A percentile compares a stretch with the other conserved stretches of the same genome.
phyloP scores from a whole-genome alignment of 1,140 invertebrate genomes.

The Pseudoatta argentina region DNA sequence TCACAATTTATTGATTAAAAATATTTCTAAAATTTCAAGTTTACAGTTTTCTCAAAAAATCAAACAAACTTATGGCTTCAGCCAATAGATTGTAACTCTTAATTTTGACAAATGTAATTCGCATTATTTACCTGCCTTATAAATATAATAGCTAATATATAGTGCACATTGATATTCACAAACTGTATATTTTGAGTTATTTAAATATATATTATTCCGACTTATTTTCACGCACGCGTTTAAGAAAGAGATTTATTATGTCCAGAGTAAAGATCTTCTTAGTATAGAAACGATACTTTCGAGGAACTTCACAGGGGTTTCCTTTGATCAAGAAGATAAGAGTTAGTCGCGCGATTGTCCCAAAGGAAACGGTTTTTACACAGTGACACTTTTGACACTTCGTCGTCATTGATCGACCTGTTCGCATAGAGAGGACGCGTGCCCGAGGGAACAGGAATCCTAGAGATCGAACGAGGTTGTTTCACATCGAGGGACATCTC shows the following conservation, averaged over 20 bases:
- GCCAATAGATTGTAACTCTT: no score
- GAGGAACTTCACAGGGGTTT: constrained; percentile 7
- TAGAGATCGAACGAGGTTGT: neutral
- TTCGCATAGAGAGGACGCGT: constrained; percentile 25
- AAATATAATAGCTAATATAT: neutral
- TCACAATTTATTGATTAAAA: no score
- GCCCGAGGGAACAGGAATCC: constrained; percentile 49
- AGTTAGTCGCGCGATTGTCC: constrained; percentile 13
- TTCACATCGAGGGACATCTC: constrained; percentile 19
- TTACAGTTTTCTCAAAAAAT: no score
- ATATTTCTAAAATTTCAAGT: no score
- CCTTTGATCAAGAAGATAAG: constrained; percentile 34
- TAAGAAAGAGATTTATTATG: neutral
- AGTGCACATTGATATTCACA: neutral
- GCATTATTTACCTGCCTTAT: neutral
- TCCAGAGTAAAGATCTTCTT: neutral
- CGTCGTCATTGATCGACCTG: constrained; percentile 15
- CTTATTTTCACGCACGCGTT: neutral
- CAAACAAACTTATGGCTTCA: no score
- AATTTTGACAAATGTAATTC: neutral
- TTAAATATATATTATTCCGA: constrained; percentile 15
- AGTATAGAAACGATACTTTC: neutral
- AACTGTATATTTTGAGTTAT: neutral
- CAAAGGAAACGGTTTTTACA: constrained; percentile 24
- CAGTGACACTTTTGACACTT: constrained; percentile 35